A percentile compares a stretch with the other conserved stretches of the same genome.
Conservation (phyloP, 2,797 vertebrate species). For the Odontamblyopus lacepedii region DNA sequence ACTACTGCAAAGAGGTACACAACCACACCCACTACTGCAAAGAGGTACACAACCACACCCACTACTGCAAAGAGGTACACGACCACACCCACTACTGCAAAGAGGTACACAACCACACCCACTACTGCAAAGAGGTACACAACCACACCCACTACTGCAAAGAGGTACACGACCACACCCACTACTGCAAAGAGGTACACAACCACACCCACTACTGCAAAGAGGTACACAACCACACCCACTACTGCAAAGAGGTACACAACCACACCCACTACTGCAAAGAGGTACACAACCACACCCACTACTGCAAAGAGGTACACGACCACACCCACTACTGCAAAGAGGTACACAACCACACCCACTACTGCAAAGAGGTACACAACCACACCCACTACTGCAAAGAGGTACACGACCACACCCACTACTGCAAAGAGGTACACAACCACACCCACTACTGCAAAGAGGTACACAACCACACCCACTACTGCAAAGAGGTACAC, state of each 20-base stretch:
- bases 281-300: constrained; percentile 80
- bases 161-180: constrained; percentile 80
- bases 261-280: constrained; percentile 73
- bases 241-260: no score
- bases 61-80: no score
- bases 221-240: constrained; percentile 80
- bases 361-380: no score
- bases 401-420: constrained; percentile 65
- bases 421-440: no score
- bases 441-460: constrained; percentile 73
- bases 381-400: constrained; percentile 64
- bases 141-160: constrained; percentile 73
- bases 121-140: no score
- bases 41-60: constrained; percentile 80
- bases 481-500: no score
- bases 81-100: constrained; percentile 73
- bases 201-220: constrained; percentile 73
- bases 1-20: no score
- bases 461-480: constrained; percentile 80
- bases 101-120: constrained; percentile 80
- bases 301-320: no score
- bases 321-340: constrained; percentile 73
- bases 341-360: constrained; percentile 80
- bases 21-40: constrained; percentile 73
- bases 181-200: no score